phyloP scores from a whole-genome alignment of 2,797 vertebrate genomes.

The Galago senegalensis region DNA sequence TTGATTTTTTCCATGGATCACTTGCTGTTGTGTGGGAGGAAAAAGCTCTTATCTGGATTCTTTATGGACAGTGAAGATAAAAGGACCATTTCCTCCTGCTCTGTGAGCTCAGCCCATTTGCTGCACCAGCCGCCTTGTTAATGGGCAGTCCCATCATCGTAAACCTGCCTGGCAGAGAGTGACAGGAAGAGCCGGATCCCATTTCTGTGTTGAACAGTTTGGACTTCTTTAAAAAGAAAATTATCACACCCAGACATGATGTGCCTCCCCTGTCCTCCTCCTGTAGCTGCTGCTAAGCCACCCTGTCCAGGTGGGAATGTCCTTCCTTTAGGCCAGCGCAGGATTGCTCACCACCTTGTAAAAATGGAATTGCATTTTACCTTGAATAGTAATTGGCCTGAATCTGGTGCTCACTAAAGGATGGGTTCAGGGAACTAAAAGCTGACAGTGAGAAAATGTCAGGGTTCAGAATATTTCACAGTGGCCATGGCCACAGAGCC shows the following conservation, averaged over 20 bases:
- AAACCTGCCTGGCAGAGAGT: neutral
- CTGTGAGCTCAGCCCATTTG: neutral
- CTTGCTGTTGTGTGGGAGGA: neutral
- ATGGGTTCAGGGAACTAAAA: neutral
- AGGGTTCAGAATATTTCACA: neutral
- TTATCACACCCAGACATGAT: neutral
- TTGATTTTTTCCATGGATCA: conserved; percentile 50
- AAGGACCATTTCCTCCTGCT: neutral
- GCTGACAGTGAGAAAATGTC: neutral
- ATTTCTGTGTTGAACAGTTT: conserved; percentile 50
- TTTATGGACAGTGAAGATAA: conserved; percentile 3
- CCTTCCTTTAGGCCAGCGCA: neutral
- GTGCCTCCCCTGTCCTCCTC: neutral
- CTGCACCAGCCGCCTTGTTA: neutral
- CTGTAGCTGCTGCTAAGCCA: neutral
- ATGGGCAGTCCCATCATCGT: conserved; percentile 25
- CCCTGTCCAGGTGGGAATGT: neutral
- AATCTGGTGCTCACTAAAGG: neutral
- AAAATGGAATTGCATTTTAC: conserved; percentile 39
- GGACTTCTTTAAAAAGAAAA: neutral
- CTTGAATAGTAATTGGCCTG: neutral
- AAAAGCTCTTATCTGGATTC: neutral
- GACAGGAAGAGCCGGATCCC: neutral
- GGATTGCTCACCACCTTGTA: conserved; percentile 2
- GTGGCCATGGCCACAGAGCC: neutral